A percentile compares a stretch with the other conserved stretches of the same genome.
Evolutionary conservation across 1,140 invertebrate genomes (phyloP).

Genomic region (Temnothorax nylanderi): DNA sequence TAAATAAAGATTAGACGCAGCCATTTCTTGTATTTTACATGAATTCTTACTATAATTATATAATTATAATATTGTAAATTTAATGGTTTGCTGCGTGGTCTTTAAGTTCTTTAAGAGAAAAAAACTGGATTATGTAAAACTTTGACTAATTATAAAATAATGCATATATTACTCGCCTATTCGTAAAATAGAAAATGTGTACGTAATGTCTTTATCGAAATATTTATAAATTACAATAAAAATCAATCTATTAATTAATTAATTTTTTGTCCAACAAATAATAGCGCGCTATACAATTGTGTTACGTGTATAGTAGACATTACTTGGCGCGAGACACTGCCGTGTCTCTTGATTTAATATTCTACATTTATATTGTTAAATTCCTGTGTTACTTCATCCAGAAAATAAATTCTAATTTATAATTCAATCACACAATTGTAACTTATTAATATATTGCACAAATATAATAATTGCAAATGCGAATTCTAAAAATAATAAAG

Average conservation of each 20-base stretch:
- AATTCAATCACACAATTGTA: no score
- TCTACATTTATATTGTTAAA: no score
- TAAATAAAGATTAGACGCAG: not conserved
- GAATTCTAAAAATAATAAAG: no score
- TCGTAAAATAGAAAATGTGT: slow-evolving; percentile 1
- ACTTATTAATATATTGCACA: no score
- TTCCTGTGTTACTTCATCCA: no score
- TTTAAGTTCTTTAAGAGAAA: not conserved
- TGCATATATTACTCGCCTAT: not conserved
- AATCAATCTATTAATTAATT: not conserved
- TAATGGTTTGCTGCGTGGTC: not conserved
- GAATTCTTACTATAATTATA: not conserved
- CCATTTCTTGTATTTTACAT: not conserved
- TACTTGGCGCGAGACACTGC: no score
- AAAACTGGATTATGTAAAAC: not conserved
- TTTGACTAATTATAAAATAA: not conserved
- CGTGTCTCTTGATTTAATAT: no score
- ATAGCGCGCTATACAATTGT: no score
- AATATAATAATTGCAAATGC: no score
- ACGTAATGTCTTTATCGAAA: not conserved
- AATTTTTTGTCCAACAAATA: not conserved
- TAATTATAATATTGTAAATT: not conserved
- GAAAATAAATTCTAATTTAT: no score
- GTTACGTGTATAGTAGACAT: no score
- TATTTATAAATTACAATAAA: no score